phyloP scores from a whole-genome alignment of 2,113 vertebrate species.

The Neogale vison region DNA sequence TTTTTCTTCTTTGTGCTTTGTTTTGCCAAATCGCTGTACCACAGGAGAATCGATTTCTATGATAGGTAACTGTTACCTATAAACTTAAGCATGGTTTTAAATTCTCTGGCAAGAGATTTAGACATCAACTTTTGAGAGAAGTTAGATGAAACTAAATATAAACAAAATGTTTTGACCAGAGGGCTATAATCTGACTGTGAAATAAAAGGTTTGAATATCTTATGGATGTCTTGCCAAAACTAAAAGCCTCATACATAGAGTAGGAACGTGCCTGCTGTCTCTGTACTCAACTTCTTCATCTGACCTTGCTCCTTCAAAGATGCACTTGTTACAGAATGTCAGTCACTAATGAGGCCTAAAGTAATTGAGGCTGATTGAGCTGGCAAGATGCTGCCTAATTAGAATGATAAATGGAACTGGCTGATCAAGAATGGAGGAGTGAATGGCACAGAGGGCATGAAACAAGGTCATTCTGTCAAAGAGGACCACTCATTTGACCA shows the following conservation, averaged over 20 bases:
- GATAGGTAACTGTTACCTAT: neutral
- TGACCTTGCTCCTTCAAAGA: constrained; percentile 86
- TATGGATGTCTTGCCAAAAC: neutral
- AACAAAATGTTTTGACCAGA: neutral
- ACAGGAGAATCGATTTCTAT: neutral
- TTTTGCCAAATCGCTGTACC: neutral
- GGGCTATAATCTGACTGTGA: neutral
- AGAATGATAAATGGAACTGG: constrained; percentile 92
- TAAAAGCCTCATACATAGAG: neutral
- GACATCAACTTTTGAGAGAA: neutral
- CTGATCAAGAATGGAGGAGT: constrained; percentile 87
- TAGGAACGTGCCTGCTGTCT: constrained; percentile 75
- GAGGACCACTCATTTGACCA: constrained; percentile 74
- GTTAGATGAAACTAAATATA: neutral
- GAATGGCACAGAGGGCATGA: constrained; percentile 86
- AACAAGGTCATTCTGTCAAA: constrained; percentile 88
- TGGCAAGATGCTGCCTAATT: constrained; percentile 92
- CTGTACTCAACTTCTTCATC: constrained; percentile 80
- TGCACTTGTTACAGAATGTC: constrained; percentile 88
- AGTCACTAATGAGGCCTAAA: constrained; percentile 92
- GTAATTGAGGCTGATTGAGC: constrained; percentile 94
- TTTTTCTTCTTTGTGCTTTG: neutral
- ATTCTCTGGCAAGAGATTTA: neutral
- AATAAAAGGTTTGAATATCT: neutral
- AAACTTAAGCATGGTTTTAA: neutral